Evolutionary conservation across 2,113 vertebrate species (phyloP).

Genomic region (Amia ocellicauda): DNA sequence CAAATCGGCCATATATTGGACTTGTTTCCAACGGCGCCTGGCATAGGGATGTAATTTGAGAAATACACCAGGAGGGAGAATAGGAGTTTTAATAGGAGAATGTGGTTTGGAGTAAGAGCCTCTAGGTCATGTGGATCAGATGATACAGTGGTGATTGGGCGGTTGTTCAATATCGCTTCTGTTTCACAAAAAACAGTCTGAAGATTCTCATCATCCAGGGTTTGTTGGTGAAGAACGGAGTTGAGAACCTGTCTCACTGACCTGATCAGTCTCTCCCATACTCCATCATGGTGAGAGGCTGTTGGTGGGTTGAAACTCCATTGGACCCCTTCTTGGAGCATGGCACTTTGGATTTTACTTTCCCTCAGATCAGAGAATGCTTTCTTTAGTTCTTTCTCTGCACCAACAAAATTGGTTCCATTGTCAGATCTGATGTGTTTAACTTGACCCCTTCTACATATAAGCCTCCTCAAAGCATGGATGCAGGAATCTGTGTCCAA

Average conservation of each 20-base stretch:
- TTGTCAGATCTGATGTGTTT: background rate
- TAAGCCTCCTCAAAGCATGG: background rate
- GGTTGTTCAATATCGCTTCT: background rate
- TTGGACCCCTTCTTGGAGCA: too few species aligned
- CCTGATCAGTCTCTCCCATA: background rate
- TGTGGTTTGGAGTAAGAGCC: background rate
- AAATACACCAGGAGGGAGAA: too few species aligned
- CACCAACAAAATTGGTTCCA: background rate
- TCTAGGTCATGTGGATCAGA: conserved; percentile 1
- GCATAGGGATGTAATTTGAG: background rate
- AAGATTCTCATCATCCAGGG: too few species aligned
- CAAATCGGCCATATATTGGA: background rate
- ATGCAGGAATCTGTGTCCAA: background rate
- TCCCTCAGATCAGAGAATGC: background rate
- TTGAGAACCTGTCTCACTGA: background rate
- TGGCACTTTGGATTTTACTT: background rate
- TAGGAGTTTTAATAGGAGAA: too few species aligned
- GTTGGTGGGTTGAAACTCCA: too few species aligned
- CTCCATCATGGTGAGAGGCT: background rate
- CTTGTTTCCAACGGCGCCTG: background rate
- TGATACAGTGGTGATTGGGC: background rate
- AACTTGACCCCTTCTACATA: background rate
- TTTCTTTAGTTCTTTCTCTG: background rate
- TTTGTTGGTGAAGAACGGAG: background rate
- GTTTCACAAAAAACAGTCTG: background rate